Percentiles rank a stretch among this genome's conserved stretches.
Evolutionary conservation across 2,888 invertebrate species (phyloP).

Genomic region (Cosmia pyralina): DNA sequence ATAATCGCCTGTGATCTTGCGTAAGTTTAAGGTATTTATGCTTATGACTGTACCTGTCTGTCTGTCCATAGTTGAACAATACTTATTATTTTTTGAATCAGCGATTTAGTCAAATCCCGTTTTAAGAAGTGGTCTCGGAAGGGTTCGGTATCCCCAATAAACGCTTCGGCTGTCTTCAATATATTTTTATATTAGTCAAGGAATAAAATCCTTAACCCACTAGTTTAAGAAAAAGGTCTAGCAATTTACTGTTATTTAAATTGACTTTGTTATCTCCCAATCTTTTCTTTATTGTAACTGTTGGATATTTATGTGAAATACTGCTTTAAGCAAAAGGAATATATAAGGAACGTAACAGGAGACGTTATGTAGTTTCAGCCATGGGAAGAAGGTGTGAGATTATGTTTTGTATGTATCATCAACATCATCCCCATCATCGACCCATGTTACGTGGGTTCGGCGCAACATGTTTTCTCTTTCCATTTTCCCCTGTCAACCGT

Average conservation of each 20-base stretch:
- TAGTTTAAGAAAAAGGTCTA: slow-evolving; percentile 44
- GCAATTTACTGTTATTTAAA: slow-evolving; percentile 50
- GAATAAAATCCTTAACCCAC: slow-evolving; percentile 49
- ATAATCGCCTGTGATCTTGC: too few species aligned
- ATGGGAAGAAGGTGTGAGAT: too few species aligned
- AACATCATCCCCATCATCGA: too few species aligned
- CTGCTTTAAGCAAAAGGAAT: neutral
- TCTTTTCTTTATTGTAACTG: slow-evolving; percentile 5
- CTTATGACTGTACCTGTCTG: too few species aligned
- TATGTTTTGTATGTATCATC: neutral
- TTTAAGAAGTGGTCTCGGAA: slow-evolving; percentile 29
- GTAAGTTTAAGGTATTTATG: too few species aligned
- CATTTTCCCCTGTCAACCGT: too few species aligned
- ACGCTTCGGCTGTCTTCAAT: slow-evolving; percentile 53
- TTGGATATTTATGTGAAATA: neutral
- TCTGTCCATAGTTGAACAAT: too few species aligned
- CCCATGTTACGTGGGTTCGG: too few species aligned
- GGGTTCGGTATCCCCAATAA: slow-evolving; percentile 55
- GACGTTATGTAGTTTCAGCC: neutral
- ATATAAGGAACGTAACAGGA: too few species aligned
- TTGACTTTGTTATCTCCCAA: slow-evolving; percentile 26
- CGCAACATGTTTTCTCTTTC: too few species aligned
- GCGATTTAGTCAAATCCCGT: slow-evolving; percentile 39
- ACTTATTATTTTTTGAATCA: slow-evolving; percentile 53
- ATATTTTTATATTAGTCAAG: slow-evolving; percentile 57